Evolutionary conservation across 1,140 invertebrate species (phyloP), one percentile per base, ranked within the genome.

Genomic region (Drosophila nebulosa): DNA sequence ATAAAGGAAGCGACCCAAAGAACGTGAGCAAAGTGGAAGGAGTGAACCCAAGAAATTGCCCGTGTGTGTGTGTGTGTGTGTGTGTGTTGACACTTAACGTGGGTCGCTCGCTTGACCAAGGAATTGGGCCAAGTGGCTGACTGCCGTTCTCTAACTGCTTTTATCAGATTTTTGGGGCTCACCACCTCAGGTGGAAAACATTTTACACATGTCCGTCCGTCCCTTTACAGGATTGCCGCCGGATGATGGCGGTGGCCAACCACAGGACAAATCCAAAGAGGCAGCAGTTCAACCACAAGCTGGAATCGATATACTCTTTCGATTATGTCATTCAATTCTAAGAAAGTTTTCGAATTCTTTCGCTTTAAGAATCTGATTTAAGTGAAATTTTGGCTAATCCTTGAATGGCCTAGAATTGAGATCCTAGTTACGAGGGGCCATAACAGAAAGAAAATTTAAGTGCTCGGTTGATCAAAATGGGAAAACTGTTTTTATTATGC

Each of bases 21-120:
- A 1, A 1, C 7, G 14, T n/a, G n/a, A n/a, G n/a, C n/a, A 18
- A 27, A 39, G 42, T 21, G 32, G 24, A 9, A n/a, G 42, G 21
- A 18, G 16, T 6, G 72, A 73, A 84, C 77, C 81, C 81, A 84
- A 84, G 80, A 86, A 84, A 84, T 84, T 80, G 80, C 77, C 69
- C 9, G 3, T 42, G 14, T 16, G 5, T 46, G 39, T 18, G 7
- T 73, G 69, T 78, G 86, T 86, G 86, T 85, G 77, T 80, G 80
- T 86, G 39, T 46, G 39, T 46, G 16, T 85, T 85, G 80, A 85
- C 80, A 86, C 73, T 86, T 85, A 86, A 85, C 80, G 81, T 86
- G 74, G 80, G 80, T 85, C 81, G 77, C 73, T 74, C 39, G 39
- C 39, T 46, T 68, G 72, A 74, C 70, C 72, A 39, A 42, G 36